Percentiles rank a stretch among this genome's conserved stretches.
Conservation (phyloP, 2,797 vertebrate species). For the Sebastes paucispinis region DNA sequence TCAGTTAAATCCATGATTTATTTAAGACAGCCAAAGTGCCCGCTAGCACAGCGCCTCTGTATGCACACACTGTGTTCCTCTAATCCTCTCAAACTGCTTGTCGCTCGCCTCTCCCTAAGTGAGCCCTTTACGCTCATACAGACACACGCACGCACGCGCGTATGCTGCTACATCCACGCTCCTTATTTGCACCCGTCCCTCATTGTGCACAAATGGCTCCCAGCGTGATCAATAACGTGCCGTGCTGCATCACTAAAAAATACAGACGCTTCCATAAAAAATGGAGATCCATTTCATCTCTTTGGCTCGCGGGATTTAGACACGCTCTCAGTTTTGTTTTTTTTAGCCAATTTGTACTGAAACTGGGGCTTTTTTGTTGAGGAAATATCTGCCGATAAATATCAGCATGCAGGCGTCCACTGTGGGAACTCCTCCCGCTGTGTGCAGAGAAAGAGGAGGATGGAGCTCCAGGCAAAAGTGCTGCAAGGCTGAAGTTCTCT, state of each 20-base stretch:
- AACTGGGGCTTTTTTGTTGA: conserved; percentile 39
- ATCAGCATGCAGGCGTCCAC: conserved; percentile 44
- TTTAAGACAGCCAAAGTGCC: conserved; percentile 80
- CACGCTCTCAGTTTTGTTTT: conserved; percentile 20
- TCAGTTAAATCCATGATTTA: conserved; percentile 74
- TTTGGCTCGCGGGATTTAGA: conserved; percentile 16
- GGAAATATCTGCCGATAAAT: conserved; percentile 56
- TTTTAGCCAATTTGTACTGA: conserved; percentile 50
- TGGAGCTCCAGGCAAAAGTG: conserved; percentile 24
- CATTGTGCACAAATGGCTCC: conserved; percentile 21
- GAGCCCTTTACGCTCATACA: conserved; percentile 44
- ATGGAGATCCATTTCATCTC: conserved; percentile 29
- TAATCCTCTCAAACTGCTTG: conserved; percentile 66
- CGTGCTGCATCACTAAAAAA: conserved; percentile 16
- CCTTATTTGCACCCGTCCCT: neutral
- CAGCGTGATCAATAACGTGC: conserved; percentile 34
- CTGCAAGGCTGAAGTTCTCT: conserved; percentile 17
- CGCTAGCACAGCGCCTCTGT: conserved; percentile 66
- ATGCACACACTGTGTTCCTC: conserved; percentile 60
- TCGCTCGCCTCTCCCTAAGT: conserved; percentile 47
- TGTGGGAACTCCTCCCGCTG: conserved; percentile 46
- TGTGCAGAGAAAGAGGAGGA: conserved; percentile 40
- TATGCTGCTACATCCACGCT: conserved; percentile 53
- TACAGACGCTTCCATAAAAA: conserved; percentile 11
- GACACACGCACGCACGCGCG: conserved; percentile 1